Base-by-base conservation (phyloP, 2,113 vertebrate genomes). In the Carettochelys insculpta region DNA sequence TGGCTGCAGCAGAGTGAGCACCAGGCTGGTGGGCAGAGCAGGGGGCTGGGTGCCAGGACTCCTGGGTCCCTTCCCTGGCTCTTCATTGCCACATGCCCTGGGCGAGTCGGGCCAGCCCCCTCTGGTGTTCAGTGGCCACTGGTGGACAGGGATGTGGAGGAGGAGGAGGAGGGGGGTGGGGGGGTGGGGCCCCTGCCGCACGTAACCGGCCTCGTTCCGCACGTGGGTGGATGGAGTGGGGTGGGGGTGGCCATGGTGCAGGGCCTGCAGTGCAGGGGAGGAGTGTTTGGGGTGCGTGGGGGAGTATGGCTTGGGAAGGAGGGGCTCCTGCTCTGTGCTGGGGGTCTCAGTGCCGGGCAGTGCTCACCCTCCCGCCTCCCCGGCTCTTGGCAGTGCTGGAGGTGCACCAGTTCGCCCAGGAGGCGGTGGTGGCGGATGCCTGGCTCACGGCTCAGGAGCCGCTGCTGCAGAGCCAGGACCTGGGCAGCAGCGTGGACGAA, bases 321-420 rank as follows among this genome's bases (percentile, higher is more conserved):
- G n/a, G n/a, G n/a, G n/a, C n/a, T n/a, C n/a, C n/a, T n/a, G n/a
- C n/a, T n/a, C n/a, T n/a, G n/a, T n/a, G n/a, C 13, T 50, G 48
- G 13, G 48, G 48, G 48, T 5, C 13, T 50, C 48, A 50, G 48
- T 9, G 48, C 13, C 13, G 48, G 48, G 48, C 10, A 13, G 51
- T 54, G 45, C 1, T 80, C 56, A 80, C 88, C 5, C 77, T 31
- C 22, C 41, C 48, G 48, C 48, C 27, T 4, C 0, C n/a, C 2
- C 29, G 47, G 84, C 58, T 78, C 41, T 82, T 41, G 58, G 47
- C 95, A 99, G 99, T 98, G 98, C 94, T 99, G 95, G 99, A 99
- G 96, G 98, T 99, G 8, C 99, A 99, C 92, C 99, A 99, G 97
- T 99, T 99, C 41, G 99, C 99, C 19, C 99, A 99, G 97, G 99